phyloP scores from a whole-genome alignment of 1,140 invertebrate genomes.

The Oscheius sp. region DNA sequence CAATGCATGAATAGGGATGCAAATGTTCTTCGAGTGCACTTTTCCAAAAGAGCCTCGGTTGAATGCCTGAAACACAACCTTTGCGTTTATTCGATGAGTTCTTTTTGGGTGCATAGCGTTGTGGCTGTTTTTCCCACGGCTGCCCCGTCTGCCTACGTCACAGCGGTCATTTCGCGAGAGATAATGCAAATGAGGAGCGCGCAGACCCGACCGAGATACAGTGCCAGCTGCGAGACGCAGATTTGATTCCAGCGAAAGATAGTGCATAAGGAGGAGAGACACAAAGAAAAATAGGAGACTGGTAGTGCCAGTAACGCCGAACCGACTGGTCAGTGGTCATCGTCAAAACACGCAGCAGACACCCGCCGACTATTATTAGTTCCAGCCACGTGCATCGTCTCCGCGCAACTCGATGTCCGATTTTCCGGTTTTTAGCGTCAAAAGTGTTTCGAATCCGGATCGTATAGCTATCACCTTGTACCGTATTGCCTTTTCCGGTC shows the following conservation, averaged over 20 bases:
- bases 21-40: no score
- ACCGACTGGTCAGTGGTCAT: slow-evolving; percentile 4
- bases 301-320: not conserved
- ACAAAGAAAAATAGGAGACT: not conserved
- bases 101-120: no score
- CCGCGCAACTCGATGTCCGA: no score
- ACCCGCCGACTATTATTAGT: not conserved
- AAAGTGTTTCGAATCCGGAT: no score
- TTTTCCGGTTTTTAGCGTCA: not conserved
- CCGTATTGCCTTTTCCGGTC: no score
- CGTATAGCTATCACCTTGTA: no score
- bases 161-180: not conserved
- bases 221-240: slow-evolving; percentile 7
- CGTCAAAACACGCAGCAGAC: slow-evolving; percentile 6
- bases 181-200: not conserved
- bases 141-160: slow-evolving; percentile 2
- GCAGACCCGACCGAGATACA: not conserved
- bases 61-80: no score
- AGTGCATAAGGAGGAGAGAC: not conserved
- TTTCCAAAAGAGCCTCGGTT: no score
- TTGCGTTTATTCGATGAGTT: no score
- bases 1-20: no score
- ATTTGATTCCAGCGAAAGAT: not conserved
- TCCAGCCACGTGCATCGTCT: not conserved
- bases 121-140: not conserved